Percentiles rank a stretch among this genome's conserved stretches.
Conservation (phyloP, 2,888 invertebrate species). For the Ennomos quercinarius region DNA sequence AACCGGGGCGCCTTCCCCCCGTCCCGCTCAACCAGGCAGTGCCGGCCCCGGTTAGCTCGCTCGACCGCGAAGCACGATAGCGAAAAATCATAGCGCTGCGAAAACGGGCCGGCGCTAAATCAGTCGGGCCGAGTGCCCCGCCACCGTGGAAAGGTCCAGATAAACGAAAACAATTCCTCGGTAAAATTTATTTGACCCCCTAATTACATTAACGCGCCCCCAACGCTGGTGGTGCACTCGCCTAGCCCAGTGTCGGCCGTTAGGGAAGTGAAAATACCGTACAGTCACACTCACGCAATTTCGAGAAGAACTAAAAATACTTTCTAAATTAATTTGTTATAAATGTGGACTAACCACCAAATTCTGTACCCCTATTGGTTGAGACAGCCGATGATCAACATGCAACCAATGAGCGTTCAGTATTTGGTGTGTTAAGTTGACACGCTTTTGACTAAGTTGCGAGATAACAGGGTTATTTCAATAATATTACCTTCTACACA, state of each 20-base stretch:
- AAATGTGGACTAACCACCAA: too few species aligned
- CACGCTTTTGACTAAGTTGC: too few species aligned
- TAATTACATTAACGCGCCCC: constrained; percentile 62
- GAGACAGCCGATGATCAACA: too few species aligned
- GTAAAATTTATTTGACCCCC: constrained; percentile 63
- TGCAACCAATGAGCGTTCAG: too few species aligned
- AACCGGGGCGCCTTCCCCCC: constrained; percentile 6
- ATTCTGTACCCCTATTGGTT: too few species aligned
- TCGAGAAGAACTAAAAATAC: too few species aligned
- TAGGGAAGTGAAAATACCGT: too few species aligned
- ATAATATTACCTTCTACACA: too few species aligned
- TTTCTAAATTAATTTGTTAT: too few species aligned
- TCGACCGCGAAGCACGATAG: constrained; percentile 49
- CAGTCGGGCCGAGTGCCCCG: constrained; percentile 43
- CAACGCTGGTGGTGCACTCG: constrained; percentile 27
- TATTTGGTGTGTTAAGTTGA: too few species aligned
- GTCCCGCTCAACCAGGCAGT: constrained; percentile 7
- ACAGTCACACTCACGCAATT: too few species aligned
- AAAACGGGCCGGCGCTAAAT: constrained; percentile 53
- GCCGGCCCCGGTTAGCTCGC: constrained; percentile 29
- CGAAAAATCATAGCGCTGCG: constrained; percentile 51
- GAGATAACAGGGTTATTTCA: too few species aligned
- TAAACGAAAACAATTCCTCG: constrained; percentile 67
- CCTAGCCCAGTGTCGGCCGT: not conserved
- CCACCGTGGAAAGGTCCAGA: constrained; percentile 59